These are phyloP conservation scores for Deilephila porcellus DNA, from an alignment of 2,888 invertebrate genomes.

Conservation along the genomic window DNA sequence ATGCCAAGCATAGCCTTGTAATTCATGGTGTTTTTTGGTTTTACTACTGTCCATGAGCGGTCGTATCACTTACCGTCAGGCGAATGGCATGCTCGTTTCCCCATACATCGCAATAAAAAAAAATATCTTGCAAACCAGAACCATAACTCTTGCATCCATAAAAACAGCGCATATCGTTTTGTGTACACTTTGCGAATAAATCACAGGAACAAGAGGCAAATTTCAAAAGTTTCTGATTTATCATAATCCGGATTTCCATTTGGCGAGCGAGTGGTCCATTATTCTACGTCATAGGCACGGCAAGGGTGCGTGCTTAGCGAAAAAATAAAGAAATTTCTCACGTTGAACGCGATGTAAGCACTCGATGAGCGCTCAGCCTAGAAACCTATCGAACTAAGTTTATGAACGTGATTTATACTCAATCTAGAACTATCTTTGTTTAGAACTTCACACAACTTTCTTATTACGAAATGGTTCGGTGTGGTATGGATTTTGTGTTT, in stretches of 20 bases:
- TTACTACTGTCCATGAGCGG: no score
- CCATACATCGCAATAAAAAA: neutral
- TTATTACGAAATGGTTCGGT: neutral
- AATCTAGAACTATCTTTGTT: conserved; percentile 4
- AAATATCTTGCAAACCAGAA: neutral
- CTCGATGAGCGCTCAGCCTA: conserved; percentile 19
- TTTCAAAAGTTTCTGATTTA: conserved; percentile 83
- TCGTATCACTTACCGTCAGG: no score
- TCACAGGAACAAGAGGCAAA: conserved; percentile 76
- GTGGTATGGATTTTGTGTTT: neutral
- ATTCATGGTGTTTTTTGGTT: no score
- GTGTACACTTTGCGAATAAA: conserved; percentile 74
- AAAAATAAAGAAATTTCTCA: conserved; percentile 46
- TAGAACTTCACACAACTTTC: neutral
- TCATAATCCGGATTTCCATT: conserved; percentile 83
- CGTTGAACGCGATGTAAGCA: conserved; percentile 25
- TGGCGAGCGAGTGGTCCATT: conserved; percentile 79
- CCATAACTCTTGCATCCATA: conserved; percentile 41
- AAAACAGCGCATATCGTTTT: conserved; percentile 66
- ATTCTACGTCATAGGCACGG: conserved; percentile 80
- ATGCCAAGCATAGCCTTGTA: no score
- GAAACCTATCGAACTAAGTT: conserved; percentile 20
- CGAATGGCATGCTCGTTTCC: no score
- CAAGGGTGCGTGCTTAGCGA: conserved; percentile 75
- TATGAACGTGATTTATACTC: conserved; percentile 14